Conservation (phyloP, 2,797 vertebrate species). For the Spizella passerina region DNA sequence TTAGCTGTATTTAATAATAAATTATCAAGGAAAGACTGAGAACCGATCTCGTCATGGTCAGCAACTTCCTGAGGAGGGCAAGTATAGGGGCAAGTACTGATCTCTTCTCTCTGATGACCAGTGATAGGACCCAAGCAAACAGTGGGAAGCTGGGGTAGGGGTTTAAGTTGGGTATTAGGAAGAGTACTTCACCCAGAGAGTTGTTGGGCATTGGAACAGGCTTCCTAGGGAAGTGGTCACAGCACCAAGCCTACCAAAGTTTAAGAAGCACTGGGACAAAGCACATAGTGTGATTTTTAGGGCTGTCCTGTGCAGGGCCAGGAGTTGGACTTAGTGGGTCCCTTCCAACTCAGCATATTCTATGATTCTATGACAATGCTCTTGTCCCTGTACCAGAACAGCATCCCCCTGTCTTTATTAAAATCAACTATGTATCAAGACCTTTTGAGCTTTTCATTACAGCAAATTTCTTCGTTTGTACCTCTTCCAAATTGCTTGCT, state of each 20-base stretch:
- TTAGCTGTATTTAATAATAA: neutral
- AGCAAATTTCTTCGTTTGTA: neutral
- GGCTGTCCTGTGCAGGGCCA: neutral
- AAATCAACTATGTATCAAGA: neutral
- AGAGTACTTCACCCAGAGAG: neutral
- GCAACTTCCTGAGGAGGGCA: neutral
- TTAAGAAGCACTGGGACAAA: neutral
- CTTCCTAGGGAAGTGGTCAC: neutral
- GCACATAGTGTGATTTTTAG: neutral
- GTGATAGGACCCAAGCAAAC: neutral
- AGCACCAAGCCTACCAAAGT: neutral
- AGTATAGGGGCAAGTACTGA: neutral
- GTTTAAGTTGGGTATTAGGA: neutral
- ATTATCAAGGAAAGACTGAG: neutral
- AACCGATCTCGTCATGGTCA: rapidly evolving
- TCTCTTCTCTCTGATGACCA: neutral
- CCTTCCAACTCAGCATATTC: neutral
- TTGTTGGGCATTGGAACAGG: neutral
- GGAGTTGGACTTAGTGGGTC: neutral
- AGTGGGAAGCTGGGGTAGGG: neutral
- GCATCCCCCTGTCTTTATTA: neutral
- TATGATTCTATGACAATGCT: neutral
- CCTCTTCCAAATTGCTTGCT: neutral
- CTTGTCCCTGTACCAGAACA: neutral
- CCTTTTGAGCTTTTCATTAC: neutral